Evolutionary conservation across 2,888 invertebrate species (phyloP).

Genomic region (Euphydryas editha): DNA sequence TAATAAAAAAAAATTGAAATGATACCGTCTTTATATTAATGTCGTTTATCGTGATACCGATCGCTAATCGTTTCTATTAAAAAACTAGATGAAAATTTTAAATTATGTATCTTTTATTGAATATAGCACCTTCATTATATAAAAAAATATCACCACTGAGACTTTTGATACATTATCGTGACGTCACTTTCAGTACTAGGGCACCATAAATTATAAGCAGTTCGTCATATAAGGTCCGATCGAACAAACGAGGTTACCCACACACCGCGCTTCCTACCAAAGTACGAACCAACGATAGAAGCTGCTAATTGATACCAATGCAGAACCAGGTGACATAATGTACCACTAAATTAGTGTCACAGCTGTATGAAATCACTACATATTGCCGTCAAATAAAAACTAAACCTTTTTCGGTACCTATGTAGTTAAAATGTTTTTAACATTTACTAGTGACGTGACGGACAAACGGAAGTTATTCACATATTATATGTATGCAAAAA

Average conservation of each 20-base stretch:
- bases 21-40: too few species aligned
- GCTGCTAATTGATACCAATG: slow-evolving; percentile 24
- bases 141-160: not conserved
- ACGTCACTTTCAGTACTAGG: slow-evolving; percentile 13
- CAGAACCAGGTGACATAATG: slow-evolving; percentile 5
- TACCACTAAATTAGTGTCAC: slow-evolving; percentile 6
- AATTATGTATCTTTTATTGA: too few species aligned
- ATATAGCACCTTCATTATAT: too few species aligned
- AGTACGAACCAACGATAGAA: slow-evolving; percentile 30
- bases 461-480: slow-evolving; percentile 26
- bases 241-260: slow-evolving; percentile 51
- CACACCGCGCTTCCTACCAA: slow-evolving; percentile 49
- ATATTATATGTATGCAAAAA: slow-evolving; percentile 19
- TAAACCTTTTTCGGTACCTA: not conserved
- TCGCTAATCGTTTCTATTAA: too few species aligned
- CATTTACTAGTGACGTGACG: slow-evolving; percentile 22
- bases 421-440: not conserved
- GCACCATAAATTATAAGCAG: slow-evolving; percentile 21
- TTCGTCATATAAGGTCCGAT: slow-evolving; percentile 53
- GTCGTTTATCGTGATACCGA: too few species aligned
- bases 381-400: not conserved
- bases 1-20: too few species aligned
- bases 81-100: too few species aligned
- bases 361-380: not conserved
- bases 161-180: slow-evolving; percentile 17